A percentile compares a stretch with the other conserved stretches of the same genome.
Evolutionary conservation across 2,888 invertebrate genomes (phyloP).

Genomic region (Epirrita christyi): DNA sequence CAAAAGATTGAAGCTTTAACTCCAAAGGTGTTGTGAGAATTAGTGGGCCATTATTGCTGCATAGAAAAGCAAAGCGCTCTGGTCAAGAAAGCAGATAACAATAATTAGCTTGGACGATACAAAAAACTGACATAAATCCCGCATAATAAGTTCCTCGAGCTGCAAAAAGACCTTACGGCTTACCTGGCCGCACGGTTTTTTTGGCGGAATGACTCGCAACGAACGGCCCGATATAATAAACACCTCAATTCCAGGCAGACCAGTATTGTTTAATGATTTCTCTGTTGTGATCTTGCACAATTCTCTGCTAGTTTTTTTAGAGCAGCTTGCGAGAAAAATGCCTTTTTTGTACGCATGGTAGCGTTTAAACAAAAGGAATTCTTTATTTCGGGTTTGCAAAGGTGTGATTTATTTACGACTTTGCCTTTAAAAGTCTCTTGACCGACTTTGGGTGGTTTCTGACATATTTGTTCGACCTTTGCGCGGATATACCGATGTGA

Average conservation of each 20-base stretch:
- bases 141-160: constrained; percentile 77
- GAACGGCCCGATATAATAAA: constrained; percentile 79
- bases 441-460: constrained; percentile 73
- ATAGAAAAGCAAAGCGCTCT: constrained; percentile 64
- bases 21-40: constrained; percentile 81
- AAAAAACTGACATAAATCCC: constrained; percentile 85
- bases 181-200: constrained; percentile 74
- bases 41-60: constrained; percentile 81
- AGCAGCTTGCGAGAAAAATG: constrained; percentile 72
- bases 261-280: constrained; percentile 83
- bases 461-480: constrained; percentile 53
- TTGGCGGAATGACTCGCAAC: constrained; percentile 71
- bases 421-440: constrained; percentile 70
- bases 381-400: constrained; percentile 63
- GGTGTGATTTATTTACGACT: constrained; percentile 84
- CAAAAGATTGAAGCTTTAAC: constrained; percentile 75
- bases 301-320: constrained; percentile 70
- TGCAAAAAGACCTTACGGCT: constrained; percentile 65
- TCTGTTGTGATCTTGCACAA: constrained; percentile 84
- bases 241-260: constrained; percentile 82
- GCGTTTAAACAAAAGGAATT: constrained; percentile 80
- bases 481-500: constrained; percentile 51
- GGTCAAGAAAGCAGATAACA: constrained; percentile 83
- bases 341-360: constrained; percentile 79
- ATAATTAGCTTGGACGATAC: constrained; percentile 80